phyloP scores from a whole-genome alignment of 2,888 invertebrate genomes.

The Lagria hirta region DNA sequence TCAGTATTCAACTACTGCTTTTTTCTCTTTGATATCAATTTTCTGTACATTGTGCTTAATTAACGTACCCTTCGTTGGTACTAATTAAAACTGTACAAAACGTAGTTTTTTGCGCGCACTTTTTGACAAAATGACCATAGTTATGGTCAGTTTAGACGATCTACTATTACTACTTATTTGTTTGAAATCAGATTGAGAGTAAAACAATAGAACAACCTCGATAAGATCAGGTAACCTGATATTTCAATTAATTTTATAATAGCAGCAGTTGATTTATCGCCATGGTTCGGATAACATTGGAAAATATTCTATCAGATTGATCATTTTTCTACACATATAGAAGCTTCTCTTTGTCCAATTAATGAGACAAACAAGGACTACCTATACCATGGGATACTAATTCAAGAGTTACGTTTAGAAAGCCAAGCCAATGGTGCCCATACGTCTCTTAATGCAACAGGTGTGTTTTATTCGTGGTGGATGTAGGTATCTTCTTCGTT shows the following conservation, averaged over 20 bases:
- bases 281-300: slow-evolving; percentile 47
- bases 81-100: too few species aligned
- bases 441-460: slow-evolving; percentile 35
- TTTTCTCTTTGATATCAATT: slow-evolving; percentile 6
- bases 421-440: slow-evolving; percentile 35
- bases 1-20: slow-evolving; percentile 19
- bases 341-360: slow-evolving; percentile 6
- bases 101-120: slow-evolving; percentile 5
- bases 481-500: slow-evolving; percentile 22
- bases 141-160: too few species aligned
- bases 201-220: slow-evolving; percentile 45
- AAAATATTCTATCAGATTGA: slow-evolving; percentile 34
- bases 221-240: slow-evolving; percentile 49
- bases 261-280: slow-evolving; percentile 51
- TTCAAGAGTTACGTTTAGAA: slow-evolving; percentile 22
- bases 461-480: slow-evolving; percentile 33
- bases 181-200: slow-evolving; percentile 30
- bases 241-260: slow-evolving; percentile 53
- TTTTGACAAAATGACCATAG: background rate
- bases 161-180: slow-evolving; percentile 13
- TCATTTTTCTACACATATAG: slow-evolving; percentile 4
- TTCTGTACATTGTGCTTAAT: slow-evolving; percentile 10
- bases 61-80: too few species aligned
- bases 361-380: slow-evolving; percentile 8
- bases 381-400: slow-evolving; percentile 3